Base-by-base conservation (phyloP, 2,888 invertebrate species). In the Eupithecia inturbata region DNA sequence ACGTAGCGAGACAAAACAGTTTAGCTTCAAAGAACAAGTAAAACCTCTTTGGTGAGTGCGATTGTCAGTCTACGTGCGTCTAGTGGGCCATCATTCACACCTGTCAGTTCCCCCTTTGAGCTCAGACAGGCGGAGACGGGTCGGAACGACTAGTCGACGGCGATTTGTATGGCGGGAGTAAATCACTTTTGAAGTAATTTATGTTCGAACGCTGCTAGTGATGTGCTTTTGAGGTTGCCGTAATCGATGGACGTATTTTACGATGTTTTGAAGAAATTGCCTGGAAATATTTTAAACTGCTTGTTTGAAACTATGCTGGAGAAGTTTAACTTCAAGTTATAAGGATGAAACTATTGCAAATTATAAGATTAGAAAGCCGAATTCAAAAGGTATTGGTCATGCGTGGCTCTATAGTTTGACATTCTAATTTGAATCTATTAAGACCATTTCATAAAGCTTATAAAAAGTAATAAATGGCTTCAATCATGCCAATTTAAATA, bases 151-250 rank as follows among this genome's bases (percentile, higher is more conserved):
- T 89, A 89, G 91, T 88, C 89, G 84, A 86, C 87, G 85, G 86
- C 89, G 88, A 87, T 92, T 92, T 92, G 91, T 91, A 90, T 89
- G 85, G 89, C 87, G 87, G 78, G 87, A 91, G 91, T 93, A 93
- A 93, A 93, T 93, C 92, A 93, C 92, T 92, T 91, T 88, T 91
- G 90, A 90, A 91, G 92, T 93, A 92, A 93, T 93, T 92, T 93
- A 93, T 91, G 91, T 89, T 82, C 81, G 82, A 83, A 80, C 81
- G 83, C 76, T 77, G 80, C 80, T 88, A 92, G 92, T 88, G 92
- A 83, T 86, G 93, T 80, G 82, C 74, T 74, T 76, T 72, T 72
- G 73, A 71, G 68, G 71, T 74, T 68, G 75, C 70, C 71, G 73
- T 77, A 74, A 75, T 75, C 75, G 74, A 77, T 77, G 73, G 72